These are phyloP conservation scores for Stramonita haemastoma DNA, from an alignment of 2,888 invertebrate genomes.

Conservation along the genomic window DNA sequence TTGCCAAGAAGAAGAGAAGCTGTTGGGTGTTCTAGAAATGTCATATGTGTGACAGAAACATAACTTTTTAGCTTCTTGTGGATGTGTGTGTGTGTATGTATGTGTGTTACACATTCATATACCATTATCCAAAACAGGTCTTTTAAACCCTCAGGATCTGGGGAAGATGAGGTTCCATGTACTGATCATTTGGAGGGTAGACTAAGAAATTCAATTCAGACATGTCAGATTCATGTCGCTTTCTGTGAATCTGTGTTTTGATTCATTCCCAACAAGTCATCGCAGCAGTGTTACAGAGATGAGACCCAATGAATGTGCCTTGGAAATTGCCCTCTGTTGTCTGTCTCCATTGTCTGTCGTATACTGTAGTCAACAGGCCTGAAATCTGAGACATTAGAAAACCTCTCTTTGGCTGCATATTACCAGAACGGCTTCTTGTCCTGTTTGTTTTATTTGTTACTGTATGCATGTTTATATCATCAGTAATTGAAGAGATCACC, in stretches of 20 bases:
- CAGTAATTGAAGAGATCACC: neutral
- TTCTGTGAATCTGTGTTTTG: neutral
- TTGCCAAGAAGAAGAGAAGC: too few species aligned
- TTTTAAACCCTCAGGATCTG: neutral
- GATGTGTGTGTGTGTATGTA: neutral
- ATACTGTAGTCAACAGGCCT: neutral
- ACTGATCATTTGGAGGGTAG: neutral
- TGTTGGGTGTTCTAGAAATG: too few species aligned
- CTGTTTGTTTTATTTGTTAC: neutral
- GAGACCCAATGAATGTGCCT: neutral
- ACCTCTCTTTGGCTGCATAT: neutral
- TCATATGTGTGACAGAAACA: too few species aligned
- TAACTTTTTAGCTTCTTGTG: neutral
- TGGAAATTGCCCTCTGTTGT: neutral
- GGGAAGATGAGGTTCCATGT: neutral
- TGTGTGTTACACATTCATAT: neutral
- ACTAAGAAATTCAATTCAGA: neutral
- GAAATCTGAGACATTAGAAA: neutral
- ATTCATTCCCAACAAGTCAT: neutral
- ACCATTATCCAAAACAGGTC: neutral
- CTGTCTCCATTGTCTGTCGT: neutral
- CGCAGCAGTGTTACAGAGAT: neutral
- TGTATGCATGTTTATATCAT: neutral
- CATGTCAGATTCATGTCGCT: neutral
- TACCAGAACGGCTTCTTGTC: neutral